Base-by-base conservation (phyloP, 2,113 vertebrate species). In the Chiloscyllium plagiosum region DNA sequence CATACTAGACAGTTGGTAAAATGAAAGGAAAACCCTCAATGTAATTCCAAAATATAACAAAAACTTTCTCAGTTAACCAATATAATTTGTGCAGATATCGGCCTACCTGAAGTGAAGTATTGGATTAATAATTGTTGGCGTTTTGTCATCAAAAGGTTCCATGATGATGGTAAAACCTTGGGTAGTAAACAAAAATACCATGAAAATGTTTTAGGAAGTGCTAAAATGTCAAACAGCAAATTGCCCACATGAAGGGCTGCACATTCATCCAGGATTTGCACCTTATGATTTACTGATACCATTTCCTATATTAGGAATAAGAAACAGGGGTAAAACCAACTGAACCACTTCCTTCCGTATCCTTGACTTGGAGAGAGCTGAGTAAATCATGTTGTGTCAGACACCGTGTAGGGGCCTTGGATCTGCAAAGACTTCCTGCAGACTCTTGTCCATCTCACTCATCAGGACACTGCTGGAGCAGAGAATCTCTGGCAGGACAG, bases 81-180 rank as follows among this genome's bases (percentile, higher is more conserved):
- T 7, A 56, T 65, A 65, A 61, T 24, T 29, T 33, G 0, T 13
- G 1, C 29, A 92, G 89, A 92, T 61, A n/a, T 33, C 50, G 2
- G 29, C 96, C 42, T 96, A 99, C 99, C 99, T 99, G 97, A 99
- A 99, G 97, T 99, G 98, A 96, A 99, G 97, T 95, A 99, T 96
- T 0, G 99, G 99, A 96, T 99, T 99, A 96, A 98, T 96, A 4
- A 99, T 98, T 87, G 98, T 98, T 0, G 99, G 99, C 0, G 98
- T 99, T 97, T 97, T 97, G 97, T 99, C 98, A 0, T 99, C 98
- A 76, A 99, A 99, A 0, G 99, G 99, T 86, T 99, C 98, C 0
- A 99, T 99, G 97, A 99, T 98, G 95, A 99, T 98, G 95, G 98
- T 99, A 76, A 99, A 99, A 68, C 99, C 99, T 99, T 96, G 0